Percentiles rank a stretch among this genome's conserved stretches.
Evolutionary conservation across 2,888 invertebrate genomes (phyloP).

Genomic region (Agrochola lota): DNA sequence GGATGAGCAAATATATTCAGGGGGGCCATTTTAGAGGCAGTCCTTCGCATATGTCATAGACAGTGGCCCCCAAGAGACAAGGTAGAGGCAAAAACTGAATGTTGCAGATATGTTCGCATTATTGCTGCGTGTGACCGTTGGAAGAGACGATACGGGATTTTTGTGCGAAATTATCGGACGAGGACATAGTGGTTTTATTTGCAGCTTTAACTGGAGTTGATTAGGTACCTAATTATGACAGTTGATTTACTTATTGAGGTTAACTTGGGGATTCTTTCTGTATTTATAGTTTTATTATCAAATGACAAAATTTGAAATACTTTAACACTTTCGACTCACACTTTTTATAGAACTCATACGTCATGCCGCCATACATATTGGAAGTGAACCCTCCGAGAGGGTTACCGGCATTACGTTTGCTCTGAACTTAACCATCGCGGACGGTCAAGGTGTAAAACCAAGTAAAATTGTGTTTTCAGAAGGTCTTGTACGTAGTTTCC

Average conservation of each 20-base stretch:
- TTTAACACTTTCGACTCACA: no score
- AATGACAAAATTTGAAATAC: no score
- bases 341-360: no score
- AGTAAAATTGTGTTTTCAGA: no score
- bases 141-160: slow-evolving; percentile 67
- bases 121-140: slow-evolving; percentile 78
- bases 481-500: no score
- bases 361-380: no score
- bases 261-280: no score
- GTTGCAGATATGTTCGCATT: slow-evolving; percentile 89
- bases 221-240: not conserved
- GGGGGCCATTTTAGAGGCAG: slow-evolving; percentile 84
- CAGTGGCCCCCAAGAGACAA: slow-evolving; percentile 84
- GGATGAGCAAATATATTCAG: slow-evolving; percentile 87
- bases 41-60: slow-evolving; percentile 87
- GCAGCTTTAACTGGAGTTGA: not conserved
- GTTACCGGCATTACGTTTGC: no score
- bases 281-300: no score
- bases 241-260: not conserved
- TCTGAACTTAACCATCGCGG: no score
- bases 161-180: not conserved
- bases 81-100: slow-evolving; percentile 87
- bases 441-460: no score
- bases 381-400: no score
- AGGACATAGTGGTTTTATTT: not conserved